Evolutionary conservation across 1,140 invertebrate genomes (phyloP).

Genomic region (Trichonephila clavata): DNA sequence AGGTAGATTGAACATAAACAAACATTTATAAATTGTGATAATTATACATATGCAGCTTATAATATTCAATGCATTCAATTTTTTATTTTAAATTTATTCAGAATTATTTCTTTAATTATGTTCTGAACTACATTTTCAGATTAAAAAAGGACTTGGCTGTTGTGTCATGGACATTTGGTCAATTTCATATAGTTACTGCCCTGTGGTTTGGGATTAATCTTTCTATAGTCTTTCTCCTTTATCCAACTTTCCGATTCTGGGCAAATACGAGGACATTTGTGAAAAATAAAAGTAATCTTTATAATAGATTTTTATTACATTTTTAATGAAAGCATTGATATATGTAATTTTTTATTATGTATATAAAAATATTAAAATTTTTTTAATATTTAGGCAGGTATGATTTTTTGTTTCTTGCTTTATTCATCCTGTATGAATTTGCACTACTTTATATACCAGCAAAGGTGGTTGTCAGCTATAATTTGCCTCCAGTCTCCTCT

Average conservation of each 20-base stretch:
- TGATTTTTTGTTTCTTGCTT: slow-evolving; percentile 80
- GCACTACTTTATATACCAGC: slow-evolving; percentile 83
- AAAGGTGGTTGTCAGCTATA: slow-evolving; percentile 81
- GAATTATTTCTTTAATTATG: not conserved
- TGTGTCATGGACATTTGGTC: slow-evolving; percentile 80
- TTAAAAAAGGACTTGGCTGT: slow-evolving; percentile 65
- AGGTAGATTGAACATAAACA: too few relatives aligned
- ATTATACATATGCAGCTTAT: too few relatives aligned
- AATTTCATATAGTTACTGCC: slow-evolving; percentile 81
- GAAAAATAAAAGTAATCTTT: slow-evolving; percentile 43
- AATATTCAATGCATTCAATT: too few relatives aligned
- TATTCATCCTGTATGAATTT: slow-evolving; percentile 81
- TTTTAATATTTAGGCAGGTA: slow-evolving; percentile 78
- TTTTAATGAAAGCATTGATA: too few relatives aligned
- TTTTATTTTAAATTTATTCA: too few relatives aligned
- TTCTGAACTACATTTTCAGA: slow-evolving; percentile 49
- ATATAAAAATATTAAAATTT: not conserved
- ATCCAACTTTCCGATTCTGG: slow-evolving; percentile 82
- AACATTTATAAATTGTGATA: too few relatives aligned
- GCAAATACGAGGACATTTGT: slow-evolving; percentile 74
- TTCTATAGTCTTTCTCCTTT: slow-evolving; percentile 81
- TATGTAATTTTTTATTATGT: not conserved
- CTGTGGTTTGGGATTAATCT: slow-evolving; percentile 81
- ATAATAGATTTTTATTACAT: too few relatives aligned
- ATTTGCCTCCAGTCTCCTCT: slow-evolving; percentile 85